Evolutionary conservation across 2,888 invertebrate genomes (phyloP), one percentile per base, ranked within the genome.

Genomic region (Lordiphosa andalusiaca): DNA sequence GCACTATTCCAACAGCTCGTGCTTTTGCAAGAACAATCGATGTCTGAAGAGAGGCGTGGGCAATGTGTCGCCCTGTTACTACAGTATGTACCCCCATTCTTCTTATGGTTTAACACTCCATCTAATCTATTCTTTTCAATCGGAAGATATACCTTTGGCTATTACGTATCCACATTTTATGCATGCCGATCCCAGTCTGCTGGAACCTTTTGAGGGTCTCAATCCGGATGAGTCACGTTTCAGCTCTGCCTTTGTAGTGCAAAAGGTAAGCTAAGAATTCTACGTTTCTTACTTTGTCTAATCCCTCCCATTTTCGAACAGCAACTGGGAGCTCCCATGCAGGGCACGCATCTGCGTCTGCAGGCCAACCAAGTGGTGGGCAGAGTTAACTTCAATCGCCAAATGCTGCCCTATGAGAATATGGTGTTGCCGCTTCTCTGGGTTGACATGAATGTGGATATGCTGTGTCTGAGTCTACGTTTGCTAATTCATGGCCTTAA

Each of bases 281-380:
- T 9, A 1, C 2, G 3, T 7, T 3, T 7, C 7, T 4, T 5
- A 9, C 6, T 39, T n/a, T 4, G 1, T 9, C 10, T 19, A 3
- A 9, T 16, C 42, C 35, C 30, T 38, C 36, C 4, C 50, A 23
- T 40, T 2, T 19, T 0, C 4, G 10, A 60, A 12, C 58, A 95
- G 92, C 90, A 91, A 53, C 71, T 94, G 4, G 95, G 95, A 6
- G 90, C 93, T 0, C 94, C 95, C 0, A 69, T 95, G 57, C 87
- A 91, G 21, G 91, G 62, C 6, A 63, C 93, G 0, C 90, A 91
- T 10, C 91, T 93, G 12, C 92, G 93, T 58, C 90, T 95, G 37
- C 95, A 95, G 88, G 92, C 94, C 19, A 95, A 95, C 86, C 88
- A 95, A 4, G 91, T 93, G 0, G 92, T 95, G 71, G 90, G 92